A percentile compares a stretch with the other conserved stretches of the same genome.
These are phyloP conservation scores for Triplophysa dalaica DNA, from an alignment of 2,113 vertebrate species.

Conservation along the genomic window DNA sequence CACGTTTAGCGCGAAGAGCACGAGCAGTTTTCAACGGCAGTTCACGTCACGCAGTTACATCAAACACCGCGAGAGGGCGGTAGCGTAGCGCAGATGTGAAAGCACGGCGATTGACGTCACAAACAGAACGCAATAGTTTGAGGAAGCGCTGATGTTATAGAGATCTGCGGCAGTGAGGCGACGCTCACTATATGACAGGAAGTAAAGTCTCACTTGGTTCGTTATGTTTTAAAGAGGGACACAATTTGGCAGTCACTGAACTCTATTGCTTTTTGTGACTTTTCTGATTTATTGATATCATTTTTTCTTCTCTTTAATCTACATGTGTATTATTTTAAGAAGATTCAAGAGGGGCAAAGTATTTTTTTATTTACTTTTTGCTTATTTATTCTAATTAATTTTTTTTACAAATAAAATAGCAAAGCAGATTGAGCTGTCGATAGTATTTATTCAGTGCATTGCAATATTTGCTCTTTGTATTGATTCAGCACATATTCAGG, in stretches of 20 bases:
- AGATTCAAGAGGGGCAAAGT: no score
- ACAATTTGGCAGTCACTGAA: neutral
- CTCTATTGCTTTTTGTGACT: no score
- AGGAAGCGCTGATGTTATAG: neutral
- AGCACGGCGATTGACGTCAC: neutral
- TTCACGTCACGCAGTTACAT: neutral
- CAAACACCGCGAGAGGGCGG: neutral
- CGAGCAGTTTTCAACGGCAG: neutral
- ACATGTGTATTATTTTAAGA: no score
- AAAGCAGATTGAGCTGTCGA: no score
- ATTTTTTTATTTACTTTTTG: no score
- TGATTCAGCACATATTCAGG: no score
- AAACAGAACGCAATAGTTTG: neutral
- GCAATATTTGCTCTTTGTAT: no score
- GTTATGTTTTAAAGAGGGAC: neutral
- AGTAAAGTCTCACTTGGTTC: neutral
- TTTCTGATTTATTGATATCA: no score
- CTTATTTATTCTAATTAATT: no score
- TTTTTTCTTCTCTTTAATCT: no score
- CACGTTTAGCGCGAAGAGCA: neutral
- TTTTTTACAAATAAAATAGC: no score
- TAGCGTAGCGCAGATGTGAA: neutral
- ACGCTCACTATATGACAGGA: conserved; percentile 11
- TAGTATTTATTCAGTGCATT: no score
- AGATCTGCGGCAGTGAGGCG: neutral